A percentile compares a stretch with the other conserved stretches of the same genome.
These are phyloP conservation scores for Anthrax anthrax DNA, from an alignment of 2,888 invertebrate species.

Conservation along the genomic window DNA sequence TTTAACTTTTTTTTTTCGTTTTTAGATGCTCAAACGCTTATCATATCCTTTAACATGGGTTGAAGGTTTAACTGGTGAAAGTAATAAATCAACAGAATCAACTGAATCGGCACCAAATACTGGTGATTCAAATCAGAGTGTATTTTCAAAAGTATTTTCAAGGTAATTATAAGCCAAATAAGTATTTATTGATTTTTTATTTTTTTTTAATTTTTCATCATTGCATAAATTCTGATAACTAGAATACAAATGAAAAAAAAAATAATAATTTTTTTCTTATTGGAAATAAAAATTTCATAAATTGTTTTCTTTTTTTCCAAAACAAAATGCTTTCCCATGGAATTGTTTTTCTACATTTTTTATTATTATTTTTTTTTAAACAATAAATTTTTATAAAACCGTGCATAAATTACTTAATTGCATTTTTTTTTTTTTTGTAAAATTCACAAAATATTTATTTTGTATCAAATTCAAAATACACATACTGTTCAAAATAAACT, in stretches of 20 bases:
- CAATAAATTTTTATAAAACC: too few relatives aligned
- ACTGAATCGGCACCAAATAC: conserved; percentile 34
- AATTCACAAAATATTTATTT: neutral
- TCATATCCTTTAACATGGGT: conserved; percentile 87
- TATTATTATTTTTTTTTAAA: too few relatives aligned
- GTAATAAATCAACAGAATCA: conserved; percentile 35
- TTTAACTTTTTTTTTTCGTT: neutral
- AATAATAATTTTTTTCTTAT: neutral
- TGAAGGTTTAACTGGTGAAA: conserved; percentile 72
- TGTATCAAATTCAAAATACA: too few relatives aligned
- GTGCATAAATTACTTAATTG: conserved; percentile 3
- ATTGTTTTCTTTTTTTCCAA: conserved; percentile 8
- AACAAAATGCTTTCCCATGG: conserved; percentile 9
- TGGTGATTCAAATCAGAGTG: conserved; percentile 49
- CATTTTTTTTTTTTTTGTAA: neutral
- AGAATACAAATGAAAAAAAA: neutral
- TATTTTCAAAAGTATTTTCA: conserved; percentile 84
- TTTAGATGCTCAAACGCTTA: conserved; percentile 78
- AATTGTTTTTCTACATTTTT: too few relatives aligned
- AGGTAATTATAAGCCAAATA: conserved; percentile 48
- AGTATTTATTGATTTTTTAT: neutral
- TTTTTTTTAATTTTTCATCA: conserved; percentile 6
- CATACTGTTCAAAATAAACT: too few relatives aligned
- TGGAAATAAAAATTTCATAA: neutral
- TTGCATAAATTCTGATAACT: neutral